These are phyloP conservation scores for Atherix ibis DNA, from an alignment of 2,888 invertebrate genomes.

Conservation along the genomic window DNA sequence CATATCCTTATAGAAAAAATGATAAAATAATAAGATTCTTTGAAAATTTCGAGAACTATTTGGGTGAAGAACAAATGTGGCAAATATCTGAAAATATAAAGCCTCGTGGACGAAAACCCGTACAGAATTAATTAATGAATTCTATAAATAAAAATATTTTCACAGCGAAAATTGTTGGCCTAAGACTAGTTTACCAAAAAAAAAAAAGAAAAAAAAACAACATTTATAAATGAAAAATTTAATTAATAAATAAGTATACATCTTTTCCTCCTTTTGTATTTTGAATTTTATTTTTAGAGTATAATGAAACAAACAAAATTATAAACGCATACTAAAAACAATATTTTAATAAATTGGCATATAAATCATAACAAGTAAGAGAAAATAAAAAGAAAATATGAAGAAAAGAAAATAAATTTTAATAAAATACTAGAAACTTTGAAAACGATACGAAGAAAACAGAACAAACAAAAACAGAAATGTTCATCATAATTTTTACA, in stretches of 20 bases:
- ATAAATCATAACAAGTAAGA: too few species aligned
- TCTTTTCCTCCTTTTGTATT: neutral
- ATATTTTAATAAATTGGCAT: too few species aligned
- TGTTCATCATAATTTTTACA: too few species aligned
- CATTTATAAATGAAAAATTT: neutral
- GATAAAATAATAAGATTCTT: slow-evolving; percentile 90
- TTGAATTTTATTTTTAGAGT: neutral
- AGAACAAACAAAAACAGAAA: neutral
- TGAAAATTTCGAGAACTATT: slow-evolving; percentile 89
- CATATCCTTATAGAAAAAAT: slow-evolving; percentile 84
- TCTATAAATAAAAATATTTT: neutral
- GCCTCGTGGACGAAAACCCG: slow-evolving; percentile 39
- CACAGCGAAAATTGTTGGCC: too few species aligned
- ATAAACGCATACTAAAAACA: too few species aligned
- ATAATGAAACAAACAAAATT: neutral
- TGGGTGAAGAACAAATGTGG: slow-evolving; percentile 97
- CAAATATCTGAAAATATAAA: slow-evolving; percentile 94
- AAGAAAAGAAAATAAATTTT: too few species aligned
- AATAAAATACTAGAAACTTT: too few species aligned
- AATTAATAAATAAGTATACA: neutral
- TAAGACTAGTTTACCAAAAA: too few species aligned
- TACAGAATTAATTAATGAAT: slow-evolving; percentile 20
- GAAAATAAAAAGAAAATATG: too few species aligned
- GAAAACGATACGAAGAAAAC: too few species aligned
- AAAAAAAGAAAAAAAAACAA: too few species aligned